Percentiles rank a stretch among this genome's conserved stretches.
These are phyloP conservation scores for Cephus sareptanus DNA, from an alignment of 2,888 invertebrate genomes.

Conservation along the genomic window DNA sequence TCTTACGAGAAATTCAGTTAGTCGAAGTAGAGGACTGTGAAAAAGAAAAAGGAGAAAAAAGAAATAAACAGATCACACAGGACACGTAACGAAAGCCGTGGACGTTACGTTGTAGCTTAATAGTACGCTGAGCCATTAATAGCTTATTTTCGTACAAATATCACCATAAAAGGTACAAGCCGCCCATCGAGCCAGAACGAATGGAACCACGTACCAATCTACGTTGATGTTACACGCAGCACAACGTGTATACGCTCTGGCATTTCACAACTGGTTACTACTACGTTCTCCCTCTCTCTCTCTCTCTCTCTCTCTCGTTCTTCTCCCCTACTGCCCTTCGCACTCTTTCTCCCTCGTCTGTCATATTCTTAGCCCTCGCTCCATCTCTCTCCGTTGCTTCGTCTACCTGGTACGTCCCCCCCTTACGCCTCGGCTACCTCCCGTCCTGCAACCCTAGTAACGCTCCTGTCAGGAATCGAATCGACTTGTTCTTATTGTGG, in stretches of 20 bases:
- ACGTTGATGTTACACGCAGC: neutral
- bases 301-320: conserved; percentile 18
- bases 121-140: neutral
- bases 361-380: conserved; percentile 2
- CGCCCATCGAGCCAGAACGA: neutral
- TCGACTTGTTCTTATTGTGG: conserved; percentile 39
- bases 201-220: neutral
- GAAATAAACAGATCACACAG: neutral
- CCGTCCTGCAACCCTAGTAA: conserved; percentile 1
- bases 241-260: conserved; percentile 19
- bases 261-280: conserved; percentile 45
- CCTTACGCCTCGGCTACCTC: neutral
- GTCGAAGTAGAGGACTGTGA: neutral
- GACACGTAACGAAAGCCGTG: neutral
- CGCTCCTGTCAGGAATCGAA: conserved; percentile 34
- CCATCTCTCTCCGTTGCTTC: conserved; percentile 10
- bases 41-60: neutral
- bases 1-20: neutral
- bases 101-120: neutral
- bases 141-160: neutral
- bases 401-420: neutral
- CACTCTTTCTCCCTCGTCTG: neutral
- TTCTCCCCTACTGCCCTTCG: neutral
- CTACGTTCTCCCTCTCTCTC: conserved; percentile 12
- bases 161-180: neutral